A percentile compares a stretch with the other conserved stretches of the same genome.
Evolutionary conservation across 1,140 invertebrate genomes (phyloP).

Genomic region (Drosophila equinoxialis): DNA sequence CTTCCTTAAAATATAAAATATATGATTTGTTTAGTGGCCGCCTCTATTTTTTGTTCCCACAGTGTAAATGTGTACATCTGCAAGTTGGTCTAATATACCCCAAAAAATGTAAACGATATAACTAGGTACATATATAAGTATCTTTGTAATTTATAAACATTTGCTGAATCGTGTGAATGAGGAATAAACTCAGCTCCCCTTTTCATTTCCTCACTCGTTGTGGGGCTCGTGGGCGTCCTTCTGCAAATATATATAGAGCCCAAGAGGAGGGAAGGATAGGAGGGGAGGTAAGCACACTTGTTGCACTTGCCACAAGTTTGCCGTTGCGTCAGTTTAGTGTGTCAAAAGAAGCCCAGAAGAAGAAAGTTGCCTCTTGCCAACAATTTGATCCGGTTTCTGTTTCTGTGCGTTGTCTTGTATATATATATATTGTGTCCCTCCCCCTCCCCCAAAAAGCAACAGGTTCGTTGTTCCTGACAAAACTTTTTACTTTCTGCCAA

Average conservation of each 20-base stretch:
- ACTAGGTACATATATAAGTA: neutral
- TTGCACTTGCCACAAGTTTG: constrained; percentile 62
- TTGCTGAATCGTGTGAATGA: constrained; percentile 56
- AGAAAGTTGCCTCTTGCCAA: constrained; percentile 65
- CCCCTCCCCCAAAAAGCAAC: constrained; percentile 20
- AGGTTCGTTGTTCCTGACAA: constrained; percentile 55
- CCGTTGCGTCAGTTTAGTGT: constrained; percentile 79
- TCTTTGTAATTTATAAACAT: constrained; percentile 13
- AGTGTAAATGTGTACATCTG: too few species aligned
- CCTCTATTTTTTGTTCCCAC: too few species aligned
- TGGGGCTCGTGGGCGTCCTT: constrained; percentile 56
- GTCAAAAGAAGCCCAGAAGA: constrained; percentile 69
- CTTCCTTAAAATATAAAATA: too few species aligned
- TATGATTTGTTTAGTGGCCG: too few species aligned
- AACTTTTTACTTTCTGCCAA: constrained; percentile 71
- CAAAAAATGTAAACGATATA: neutral
- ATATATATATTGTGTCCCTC: neutral
- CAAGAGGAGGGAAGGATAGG: constrained; percentile 10
- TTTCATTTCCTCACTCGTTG: constrained; percentile 16
- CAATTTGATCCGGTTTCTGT: constrained; percentile 69
- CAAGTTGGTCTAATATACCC: neutral
- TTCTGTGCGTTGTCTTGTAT: neutral
- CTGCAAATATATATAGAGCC: neutral
- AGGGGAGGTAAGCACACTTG: constrained; percentile 48
- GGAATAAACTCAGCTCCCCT: constrained; percentile 40